Conservation (phyloP, 2,113 vertebrate genomes). For the Pachyramphus minor region DNA sequence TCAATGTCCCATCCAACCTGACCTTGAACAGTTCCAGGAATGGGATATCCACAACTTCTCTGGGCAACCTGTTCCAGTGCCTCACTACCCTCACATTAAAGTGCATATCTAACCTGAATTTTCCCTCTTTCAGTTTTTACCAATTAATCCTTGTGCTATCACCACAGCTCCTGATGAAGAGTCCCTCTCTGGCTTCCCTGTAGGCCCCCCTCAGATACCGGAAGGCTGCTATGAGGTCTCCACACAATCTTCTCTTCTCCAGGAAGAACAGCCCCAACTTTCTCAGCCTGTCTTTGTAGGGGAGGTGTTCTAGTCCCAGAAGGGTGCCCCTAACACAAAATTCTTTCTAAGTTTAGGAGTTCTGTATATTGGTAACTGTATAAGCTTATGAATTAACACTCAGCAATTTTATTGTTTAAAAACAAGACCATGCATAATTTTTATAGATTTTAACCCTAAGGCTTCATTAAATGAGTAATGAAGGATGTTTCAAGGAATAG, state of each 20-base stretch:
- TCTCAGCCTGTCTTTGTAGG: neutral
- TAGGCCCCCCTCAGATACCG: neutral
- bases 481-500: neutral
- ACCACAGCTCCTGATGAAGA: neutral
- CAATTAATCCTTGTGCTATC: neutral
- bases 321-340: too few relatives aligned
- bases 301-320: neutral
- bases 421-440: neutral
- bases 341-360: neutral
- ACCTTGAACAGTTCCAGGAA: neutral
- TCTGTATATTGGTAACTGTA: neutral
- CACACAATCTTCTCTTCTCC: neutral
- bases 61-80: neutral
- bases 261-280: neutral
- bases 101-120: neutral
- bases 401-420: neutral
- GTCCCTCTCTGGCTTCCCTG: neutral
- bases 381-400: neutral
- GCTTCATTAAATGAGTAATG: neutral
- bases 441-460: neutral
- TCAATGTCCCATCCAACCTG: neutral
- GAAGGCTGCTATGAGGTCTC: neutral
- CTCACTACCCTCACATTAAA: neutral
- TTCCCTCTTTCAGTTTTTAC: neutral
- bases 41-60: neutral